Evolutionary conservation across 2,113 vertebrate species (phyloP), one percentile per base, ranked within the genome.

Genomic region (Rhagologus leucostigma): DNA sequence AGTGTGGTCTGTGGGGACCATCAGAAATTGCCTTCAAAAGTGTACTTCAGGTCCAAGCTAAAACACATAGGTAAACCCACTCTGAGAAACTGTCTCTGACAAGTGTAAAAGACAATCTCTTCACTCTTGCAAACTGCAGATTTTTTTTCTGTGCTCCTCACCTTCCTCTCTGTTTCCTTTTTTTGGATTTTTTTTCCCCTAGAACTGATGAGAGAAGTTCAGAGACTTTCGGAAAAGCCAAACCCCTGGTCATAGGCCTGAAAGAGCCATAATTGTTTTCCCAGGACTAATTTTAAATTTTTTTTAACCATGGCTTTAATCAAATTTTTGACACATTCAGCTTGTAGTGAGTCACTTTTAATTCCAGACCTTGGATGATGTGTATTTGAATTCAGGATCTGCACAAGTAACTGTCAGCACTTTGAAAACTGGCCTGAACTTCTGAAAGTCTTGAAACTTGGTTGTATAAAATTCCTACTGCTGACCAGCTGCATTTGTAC

Each of bases 61-160:
- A 39, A 92, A 50, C 5, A 24, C 8, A 5, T 16, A n/a, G 21
- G 10, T 42, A 52, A 47, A 26, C 23, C 8, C 14, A 15, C 12
- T 26, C 16, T 52, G 73, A 87, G 53, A 77, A 77, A 27, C 14
- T 49, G 27, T 5, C 35, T 75, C n/a, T 84, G 23, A 14, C 17
- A 49, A 32, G 6, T 33, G 8, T 78, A 11, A 29, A 14, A 62
- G 32, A 27, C 23, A 37, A 11, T 60, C 30, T 76, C 2, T 44
- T 62, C 29, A n/a, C 15, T 49, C 35, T 35, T 70, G 18, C 18
- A 81, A 52, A 35, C 19, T 35, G 19, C 30, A 22, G 14, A 6
- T 11, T n/a, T 53, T 47, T 79, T 37, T 62, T 16, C 63, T 7
- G 6, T 11, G 3, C 29, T 75, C 2, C 6, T 41, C 1, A 0